Evolutionary conservation across 2,888 invertebrate species (phyloP).

Genomic region (Orthosia gracilis): DNA sequence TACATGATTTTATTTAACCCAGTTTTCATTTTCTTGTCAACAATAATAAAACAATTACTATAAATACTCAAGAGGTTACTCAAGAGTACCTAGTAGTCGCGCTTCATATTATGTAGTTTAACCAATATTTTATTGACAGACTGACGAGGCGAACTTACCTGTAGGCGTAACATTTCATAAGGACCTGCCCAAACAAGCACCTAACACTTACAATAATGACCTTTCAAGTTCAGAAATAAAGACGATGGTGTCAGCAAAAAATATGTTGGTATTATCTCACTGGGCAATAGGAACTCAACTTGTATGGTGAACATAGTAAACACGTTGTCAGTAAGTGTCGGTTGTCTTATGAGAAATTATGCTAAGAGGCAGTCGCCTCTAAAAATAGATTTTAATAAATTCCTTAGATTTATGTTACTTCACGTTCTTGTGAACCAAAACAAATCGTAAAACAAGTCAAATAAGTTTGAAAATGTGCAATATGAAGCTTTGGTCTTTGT

Average conservation of each 20-base stretch:
- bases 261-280: conserved; percentile 39
- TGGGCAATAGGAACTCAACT: conserved; percentile 68
- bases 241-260: conserved; percentile 14
- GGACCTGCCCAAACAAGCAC: conserved; percentile 12
- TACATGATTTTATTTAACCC: background rate
- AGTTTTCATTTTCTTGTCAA: background rate
- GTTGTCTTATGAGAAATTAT: conserved; percentile 27
- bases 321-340: conserved; percentile 27
- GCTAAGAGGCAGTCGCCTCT: conserved; percentile 13
- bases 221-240: conserved; percentile 19
- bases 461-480: background rate
- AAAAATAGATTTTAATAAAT: background rate
- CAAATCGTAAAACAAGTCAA: background rate
- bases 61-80: background rate
- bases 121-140: conserved; percentile 65
- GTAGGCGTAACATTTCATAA: conserved; percentile 66
- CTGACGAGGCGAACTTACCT: conserved; percentile 61
- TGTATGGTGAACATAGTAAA: conserved; percentile 48
- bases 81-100: conserved; percentile 4
- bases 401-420: background rate
- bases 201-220: conserved; percentile 13
- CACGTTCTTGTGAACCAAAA: background rate
- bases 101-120: conserved; percentile 36
- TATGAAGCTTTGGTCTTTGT: background rate
- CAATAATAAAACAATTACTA: conserved; percentile 4